phyloP scores from a whole-genome alignment of 1,140 invertebrate species.

The Drosophila biarmipes region DNA sequence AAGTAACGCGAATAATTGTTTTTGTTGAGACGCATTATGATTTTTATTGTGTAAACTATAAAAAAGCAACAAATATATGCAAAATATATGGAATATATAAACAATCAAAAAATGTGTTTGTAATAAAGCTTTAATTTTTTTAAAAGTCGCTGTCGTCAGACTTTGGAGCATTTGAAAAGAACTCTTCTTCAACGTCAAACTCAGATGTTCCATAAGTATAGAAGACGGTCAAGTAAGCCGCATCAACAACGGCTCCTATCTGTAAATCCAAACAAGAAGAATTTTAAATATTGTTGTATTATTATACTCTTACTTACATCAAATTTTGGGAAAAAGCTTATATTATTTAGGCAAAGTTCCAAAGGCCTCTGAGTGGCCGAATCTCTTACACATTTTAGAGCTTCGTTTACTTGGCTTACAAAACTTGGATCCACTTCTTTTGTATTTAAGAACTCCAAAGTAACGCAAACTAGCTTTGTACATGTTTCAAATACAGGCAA shows the following conservation, averaged over 20 bases:
- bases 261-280: not conserved
- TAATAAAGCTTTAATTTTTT: not conserved
- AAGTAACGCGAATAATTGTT: conserved; percentile 48
- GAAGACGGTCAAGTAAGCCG: not conserved
- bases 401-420: not conserved
- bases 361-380: not conserved
- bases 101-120: conserved; percentile 6
- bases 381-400: not conserved
- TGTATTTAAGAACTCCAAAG: not conserved
- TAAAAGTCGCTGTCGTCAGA: not conserved
- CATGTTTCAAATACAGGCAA: not conserved
- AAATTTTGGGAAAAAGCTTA: not conserved
- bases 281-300: not conserved
- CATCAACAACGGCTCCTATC: not conserved
- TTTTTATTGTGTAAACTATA: conserved; percentile 52
- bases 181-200: not conserved
- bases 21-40: conserved; percentile 52
- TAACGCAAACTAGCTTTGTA: not conserved
- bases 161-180: not conserved
- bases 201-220: not conserved
- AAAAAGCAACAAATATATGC: conserved; percentile 47
- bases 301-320: not conserved
- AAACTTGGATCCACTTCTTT: not conserved
- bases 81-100: conserved; percentile 52
- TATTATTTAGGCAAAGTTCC: not conserved